Base-by-base conservation (phyloP, 2,888 invertebrate species). In the Epirrita christyi region DNA sequence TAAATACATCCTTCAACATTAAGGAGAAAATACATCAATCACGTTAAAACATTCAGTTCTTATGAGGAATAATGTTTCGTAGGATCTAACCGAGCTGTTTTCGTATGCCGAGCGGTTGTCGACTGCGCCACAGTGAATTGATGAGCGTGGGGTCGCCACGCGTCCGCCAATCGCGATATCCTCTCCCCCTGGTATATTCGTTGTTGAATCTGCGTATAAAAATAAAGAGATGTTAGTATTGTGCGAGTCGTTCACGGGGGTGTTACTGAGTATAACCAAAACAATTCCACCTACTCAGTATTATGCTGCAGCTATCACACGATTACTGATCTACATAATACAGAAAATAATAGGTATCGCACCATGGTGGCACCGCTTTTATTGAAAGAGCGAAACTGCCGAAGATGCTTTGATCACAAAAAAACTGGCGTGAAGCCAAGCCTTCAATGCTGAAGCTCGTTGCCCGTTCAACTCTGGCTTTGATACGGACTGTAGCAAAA, bases 41-140 rank as follows among this genome's bases (percentile, higher is more conserved):
- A n/a, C 42, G 51, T 27, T 36, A 28, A 34, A 50, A 55, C 34
- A 54, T 53, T 58, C 45, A 54, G 49, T 29, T 52, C 37, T 51
- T 9, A 44, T 55, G n/a, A 28, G 36, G 51, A 52, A 56, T 37
- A 59, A 59, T 45, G 29, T 43, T 43, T 34, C 8, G 55, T 46
- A 40, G 32, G 50, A 54, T 72, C 83, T 88, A 81, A 94, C 94
- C 94, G 71, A 94, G 88, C 82, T 94, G 94, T 75, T 94, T 94
- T 67, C 94, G 88, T 73, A 94, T 94, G 76, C 95, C 95, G 72
- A 95, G 93, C 41, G 95, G 95, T 86, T 95, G 95, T 81, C 94
- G 94, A 85, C 95, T 95, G 81, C 94, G 93, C 95, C 95, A 95
- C 70, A 95, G 92, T 67, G 94, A 94, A 86, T 95, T 95, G 88